A percentile compares a stretch with the other conserved stretches of the same genome.
These are phyloP conservation scores for Charadrius vociferus DNA, from an alignment of 2,113 vertebrate genomes.

Conservation along the genomic window DNA sequence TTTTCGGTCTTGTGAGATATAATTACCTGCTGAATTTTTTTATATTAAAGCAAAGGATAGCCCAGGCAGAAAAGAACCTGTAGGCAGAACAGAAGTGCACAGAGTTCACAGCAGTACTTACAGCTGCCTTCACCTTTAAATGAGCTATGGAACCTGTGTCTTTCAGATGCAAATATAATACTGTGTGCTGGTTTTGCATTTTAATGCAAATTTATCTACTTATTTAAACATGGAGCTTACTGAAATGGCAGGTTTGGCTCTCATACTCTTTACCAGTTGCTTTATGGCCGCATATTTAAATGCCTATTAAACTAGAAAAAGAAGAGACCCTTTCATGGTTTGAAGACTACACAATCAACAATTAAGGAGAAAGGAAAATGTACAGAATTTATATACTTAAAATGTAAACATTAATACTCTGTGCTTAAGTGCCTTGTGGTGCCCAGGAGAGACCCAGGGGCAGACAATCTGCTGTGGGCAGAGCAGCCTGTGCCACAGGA, in stretches of 20 bases:
- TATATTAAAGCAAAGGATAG: background rate
- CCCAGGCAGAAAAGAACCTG: background rate
- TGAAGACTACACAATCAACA: background rate
- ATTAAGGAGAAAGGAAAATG: background rate
- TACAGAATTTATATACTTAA: background rate
- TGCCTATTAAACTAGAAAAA: background rate
- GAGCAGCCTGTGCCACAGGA: background rate
- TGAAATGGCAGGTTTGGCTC: conserved; percentile 5
- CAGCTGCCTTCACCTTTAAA: background rate
- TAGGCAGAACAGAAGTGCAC: background rate
- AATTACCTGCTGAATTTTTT: background rate
- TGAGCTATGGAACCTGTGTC: background rate
- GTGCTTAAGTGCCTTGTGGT: background rate
- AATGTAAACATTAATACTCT: conserved; percentile 6
- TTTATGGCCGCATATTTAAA: background rate
- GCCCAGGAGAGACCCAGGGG: background rate
- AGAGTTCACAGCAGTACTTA: background rate
- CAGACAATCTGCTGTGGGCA: background rate
- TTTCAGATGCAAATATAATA: conserved; percentile 43
- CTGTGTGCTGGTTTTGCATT: background rate
- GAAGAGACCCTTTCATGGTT: background rate
- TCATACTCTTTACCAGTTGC: background rate
- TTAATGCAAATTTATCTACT: background rate
- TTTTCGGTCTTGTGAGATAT: background rate
- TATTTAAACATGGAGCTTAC: background rate